phyloP scores from a whole-genome alignment of 2,113 vertebrate genomes.

The Xenopus tropicalis region UCB_Xtro_10.0 CM004447.2:22138501-22139000 shows the following conservation, averaged over 20 bases:
- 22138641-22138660: background rate
- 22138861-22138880: constrained; percentile 38
- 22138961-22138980: constrained; percentile 42
- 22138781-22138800: constrained; percentile 8
- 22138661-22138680: constrained; percentile 14
- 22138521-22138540: constrained; percentile 28
- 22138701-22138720: background rate
- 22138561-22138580: constrained; percentile 37
- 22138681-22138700: background rate
- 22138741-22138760: constrained; percentile 25
- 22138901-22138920: constrained; percentile 9
- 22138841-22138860: constrained; percentile 22
- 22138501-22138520: constrained; percentile 36
- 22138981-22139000: constrained; percentile 9
- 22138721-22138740: constrained; percentile 33
- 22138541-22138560: constrained; percentile 27
- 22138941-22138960: constrained; percentile 40
- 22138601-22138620: constrained; percentile 24
- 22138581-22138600: constrained; percentile 18
- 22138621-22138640: background rate
- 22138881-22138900: constrained; percentile 33
- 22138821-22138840: constrained; percentile 27
- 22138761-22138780: constrained; percentile 34
- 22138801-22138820: constrained; percentile 5
- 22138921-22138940: constrained; percentile 10